A percentile compares a stretch with the other conserved stretches of the same genome.
Evolutionary conservation across 1,140 invertebrate species (phyloP).

Genomic region (Drosophila cardini): DNA sequence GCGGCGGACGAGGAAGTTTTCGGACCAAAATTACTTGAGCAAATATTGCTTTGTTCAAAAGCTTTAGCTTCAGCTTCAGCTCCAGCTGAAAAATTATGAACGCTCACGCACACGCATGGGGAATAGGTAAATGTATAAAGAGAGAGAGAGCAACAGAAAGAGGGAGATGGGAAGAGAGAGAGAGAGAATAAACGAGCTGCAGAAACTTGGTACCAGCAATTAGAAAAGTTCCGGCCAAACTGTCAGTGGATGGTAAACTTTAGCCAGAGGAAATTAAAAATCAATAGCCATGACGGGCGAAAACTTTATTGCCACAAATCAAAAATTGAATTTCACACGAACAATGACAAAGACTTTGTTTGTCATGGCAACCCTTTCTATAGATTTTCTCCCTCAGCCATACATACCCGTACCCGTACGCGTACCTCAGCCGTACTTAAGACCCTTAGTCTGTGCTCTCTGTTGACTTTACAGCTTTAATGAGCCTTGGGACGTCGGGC

Average conservation of each 20-base stretch:
- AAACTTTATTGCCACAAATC: constrained; percentile 61
- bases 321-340: constrained; percentile 63
- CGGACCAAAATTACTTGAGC: constrained; percentile 69
- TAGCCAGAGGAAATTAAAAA: constrained; percentile 48
- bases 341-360: constrained; percentile 32
- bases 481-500: constrained; percentile 48
- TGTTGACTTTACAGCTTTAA: constrained; percentile 71
- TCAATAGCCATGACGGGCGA: constrained; percentile 53
- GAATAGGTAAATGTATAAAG: too few species aligned
- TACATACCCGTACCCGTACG: background rate
- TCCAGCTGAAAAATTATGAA: constrained; percentile 71
- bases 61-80: constrained; percentile 15
- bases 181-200: background rate
- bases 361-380: constrained; percentile 22
- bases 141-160: background rate
- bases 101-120: constrained; percentile 30
- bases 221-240: constrained; percentile 73
- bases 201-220: constrained; percentile 57
- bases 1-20: constrained; percentile 61
- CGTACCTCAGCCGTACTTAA: background rate
- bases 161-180: background rate
- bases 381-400: background rate
- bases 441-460: constrained; percentile 9
- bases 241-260: constrained; percentile 57
- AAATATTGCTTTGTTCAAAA: constrained; percentile 79